Evolutionary conservation across 2,888 invertebrate genomes (phyloP).

Genomic region (Chymomyza procnemis): DNA sequence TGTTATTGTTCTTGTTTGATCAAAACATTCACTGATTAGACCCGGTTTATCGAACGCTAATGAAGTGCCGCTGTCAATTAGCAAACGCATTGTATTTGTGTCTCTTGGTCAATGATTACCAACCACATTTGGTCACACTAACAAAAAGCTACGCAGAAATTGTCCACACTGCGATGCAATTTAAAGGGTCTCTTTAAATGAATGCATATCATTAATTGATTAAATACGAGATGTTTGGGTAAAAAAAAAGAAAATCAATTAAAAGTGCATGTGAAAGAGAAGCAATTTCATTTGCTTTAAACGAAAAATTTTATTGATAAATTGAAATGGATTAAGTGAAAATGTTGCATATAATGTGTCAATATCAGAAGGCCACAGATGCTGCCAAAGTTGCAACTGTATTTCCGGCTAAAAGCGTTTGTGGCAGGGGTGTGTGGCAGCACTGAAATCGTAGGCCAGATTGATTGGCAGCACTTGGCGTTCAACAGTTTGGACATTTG

Average conservation of each 20-base stretch:
- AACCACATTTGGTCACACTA: not conserved
- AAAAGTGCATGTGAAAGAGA: conserved; percentile 15
- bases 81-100: conserved; percentile 7
- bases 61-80: conserved; percentile 50
- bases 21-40: not conserved
- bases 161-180: not conserved
- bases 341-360: conserved; percentile 12
- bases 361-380: not conserved
- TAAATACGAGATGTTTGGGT: not conserved
- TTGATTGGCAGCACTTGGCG: not conserved
- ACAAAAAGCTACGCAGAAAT: not conserved
- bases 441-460: not conserved
- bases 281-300: conserved; percentile 3
- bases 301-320: conserved; percentile 12
- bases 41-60: conserved; percentile 21
- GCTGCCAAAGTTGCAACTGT: not conserved
- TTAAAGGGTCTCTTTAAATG: conserved; percentile 10
- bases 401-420: not conserved
- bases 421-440: not conserved
- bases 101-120: not conserved
- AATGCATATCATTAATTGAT: conserved; percentile 3
- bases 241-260: conserved; percentile 20
- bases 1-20: not conserved
- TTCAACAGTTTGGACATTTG: not conserved
- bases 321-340: conserved; percentile 10